Percentiles rank a stretch among this genome's conserved stretches.
phyloP scores from a whole-genome alignment of 2,797 vertebrate species.

The Valencia hispanica region DNA sequence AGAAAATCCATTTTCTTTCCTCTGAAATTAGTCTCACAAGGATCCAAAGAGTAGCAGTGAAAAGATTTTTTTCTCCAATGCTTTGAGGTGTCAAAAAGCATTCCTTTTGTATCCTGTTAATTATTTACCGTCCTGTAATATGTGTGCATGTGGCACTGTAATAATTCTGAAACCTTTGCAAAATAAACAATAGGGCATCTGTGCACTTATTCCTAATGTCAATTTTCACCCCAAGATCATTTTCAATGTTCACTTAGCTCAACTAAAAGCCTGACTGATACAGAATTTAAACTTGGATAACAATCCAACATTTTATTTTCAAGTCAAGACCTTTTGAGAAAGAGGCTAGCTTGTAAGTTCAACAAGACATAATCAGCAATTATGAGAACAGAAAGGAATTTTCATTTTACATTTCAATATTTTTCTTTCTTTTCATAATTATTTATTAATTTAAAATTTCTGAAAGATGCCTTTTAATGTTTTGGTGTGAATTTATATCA shows the following conservation, averaged over 20 bases:
- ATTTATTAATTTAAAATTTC: neutral
- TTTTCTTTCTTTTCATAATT: neutral
- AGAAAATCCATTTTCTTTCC: constrained; percentile 15
- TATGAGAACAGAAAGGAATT: neutral
- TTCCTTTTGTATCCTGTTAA: constrained; percentile 45
- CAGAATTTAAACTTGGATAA: neutral
- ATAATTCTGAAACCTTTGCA: constrained; percentile 8
- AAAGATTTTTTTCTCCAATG: constrained; percentile 33
- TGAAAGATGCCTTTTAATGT: neutral
- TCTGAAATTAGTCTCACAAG: constrained; percentile 46
- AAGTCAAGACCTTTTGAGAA: neutral
- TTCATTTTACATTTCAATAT: too few species aligned
- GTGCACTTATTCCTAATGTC: neutral
- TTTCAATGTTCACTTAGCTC: neutral
- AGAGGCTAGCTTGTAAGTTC: neutral
- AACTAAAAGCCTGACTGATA: neutral
- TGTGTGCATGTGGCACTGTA: constrained; percentile 27
- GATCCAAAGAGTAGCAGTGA: constrained; percentile 33
- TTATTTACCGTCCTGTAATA: constrained; percentile 46
- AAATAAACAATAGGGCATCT: constrained; percentile 19
- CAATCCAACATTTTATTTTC: neutral
- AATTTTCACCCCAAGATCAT: constrained; percentile 2
- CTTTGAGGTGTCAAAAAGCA: constrained; percentile 43
- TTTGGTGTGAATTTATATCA: neutral
- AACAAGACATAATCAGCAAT: neutral